Conservation (phyloP, 2,888 invertebrate species). For the Cephus rjabovi region DNA sequence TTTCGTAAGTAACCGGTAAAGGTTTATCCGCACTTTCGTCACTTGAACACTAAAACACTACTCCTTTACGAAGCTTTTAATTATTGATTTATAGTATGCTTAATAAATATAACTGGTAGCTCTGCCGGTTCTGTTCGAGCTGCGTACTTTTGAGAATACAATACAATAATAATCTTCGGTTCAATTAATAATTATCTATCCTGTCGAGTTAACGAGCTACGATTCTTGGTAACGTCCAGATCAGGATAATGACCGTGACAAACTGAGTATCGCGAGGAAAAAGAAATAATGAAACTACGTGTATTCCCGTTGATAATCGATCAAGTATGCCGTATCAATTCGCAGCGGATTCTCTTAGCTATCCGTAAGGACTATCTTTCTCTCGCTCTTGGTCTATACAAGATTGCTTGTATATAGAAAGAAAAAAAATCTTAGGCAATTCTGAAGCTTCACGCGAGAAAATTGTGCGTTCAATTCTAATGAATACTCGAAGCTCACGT, state of each 20-base stretch:
- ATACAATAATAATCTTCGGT: neutral
- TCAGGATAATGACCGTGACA: neutral
- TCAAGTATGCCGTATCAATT: neutral
- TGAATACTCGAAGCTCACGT: neutral
- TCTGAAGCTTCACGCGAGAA: neutral
- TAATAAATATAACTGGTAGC: constrained; percentile 2
- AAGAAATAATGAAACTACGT: neutral
- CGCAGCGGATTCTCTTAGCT: neutral
- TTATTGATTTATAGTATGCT: constrained; percentile 4
- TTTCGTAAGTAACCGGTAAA: constrained; percentile 43
- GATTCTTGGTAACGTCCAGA: neutral
- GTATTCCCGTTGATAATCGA: neutral
- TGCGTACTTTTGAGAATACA: neutral
- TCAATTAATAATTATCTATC: neutral
- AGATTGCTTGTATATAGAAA: neutral
- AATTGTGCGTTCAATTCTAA: neutral
- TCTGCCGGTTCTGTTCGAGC: neutral
- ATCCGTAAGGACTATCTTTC: neutral
- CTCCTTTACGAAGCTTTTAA: neutral
- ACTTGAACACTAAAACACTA: constrained; percentile 33
- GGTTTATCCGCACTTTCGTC: constrained; percentile 45
- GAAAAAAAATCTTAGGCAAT: neutral
- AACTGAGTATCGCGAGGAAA: neutral
- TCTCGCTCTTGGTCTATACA: neutral
- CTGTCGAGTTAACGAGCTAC: neutral